Evolutionary conservation across 2,113 vertebrate species (phyloP), one percentile per base, ranked within the genome.

Genomic region (Sylvietta virens): DNA sequence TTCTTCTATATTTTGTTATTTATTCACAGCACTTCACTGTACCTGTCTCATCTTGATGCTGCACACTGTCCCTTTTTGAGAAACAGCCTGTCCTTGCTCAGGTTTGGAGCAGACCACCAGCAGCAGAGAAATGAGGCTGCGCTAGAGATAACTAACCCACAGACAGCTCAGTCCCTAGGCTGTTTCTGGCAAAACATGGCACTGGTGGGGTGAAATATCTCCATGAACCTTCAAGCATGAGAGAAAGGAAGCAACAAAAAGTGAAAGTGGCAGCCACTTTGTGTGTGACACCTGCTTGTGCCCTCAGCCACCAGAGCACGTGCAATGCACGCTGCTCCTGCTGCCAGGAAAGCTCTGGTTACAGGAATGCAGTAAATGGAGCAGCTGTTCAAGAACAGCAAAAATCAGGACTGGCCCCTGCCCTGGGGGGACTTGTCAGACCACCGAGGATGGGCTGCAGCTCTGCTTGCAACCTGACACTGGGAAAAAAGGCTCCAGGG

Each of bases 311-410:
- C 44, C 50, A n/a, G 5, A 65, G 33, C 40, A 27, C 1, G 7
- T 2, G 12, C 56, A 48, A 9, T 0, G 1, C 10, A 6, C 0
- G 0, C 2, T 33, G 42, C 70, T 30, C 57, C 13, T 23, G 57
- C 78, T 90, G 53, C 0, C 2, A 82, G 50, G 31, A 73, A 64
- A 91, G 76, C 21, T 62, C 69, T 86, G 83, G 22, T 61, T 60
- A 50, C 79, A 72, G 17, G 39, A 62, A 61, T 27, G 28, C 2
- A 13, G 27, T 14, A 31, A 90, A 73, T 0, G 67, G 5, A 93
- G 80, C 54, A 83, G 72, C 74, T 95, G 88, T 20, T 77, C 76
- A 74, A 56, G 72, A 70, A 14, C 45, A 74, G 81, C 81, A n/a
- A 48, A 93, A 39, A 39, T 39, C 48, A 82, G 66, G 33, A 40